Conservation (phyloP, 2,888 invertebrate genomes). For the Himalopsyche japonica region DNA sequence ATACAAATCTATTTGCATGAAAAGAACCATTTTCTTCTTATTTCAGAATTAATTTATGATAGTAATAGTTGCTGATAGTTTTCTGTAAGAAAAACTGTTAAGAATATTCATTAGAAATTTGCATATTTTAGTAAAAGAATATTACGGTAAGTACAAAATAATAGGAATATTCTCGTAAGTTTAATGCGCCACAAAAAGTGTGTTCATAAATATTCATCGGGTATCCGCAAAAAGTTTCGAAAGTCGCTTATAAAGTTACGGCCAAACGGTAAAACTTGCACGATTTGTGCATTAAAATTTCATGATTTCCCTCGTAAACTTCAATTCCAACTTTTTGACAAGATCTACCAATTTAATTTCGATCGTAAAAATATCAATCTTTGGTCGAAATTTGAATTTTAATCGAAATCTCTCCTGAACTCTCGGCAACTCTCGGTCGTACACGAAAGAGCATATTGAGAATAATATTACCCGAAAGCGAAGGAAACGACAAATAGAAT, state of each 20-base stretch:
- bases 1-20: too few relatives aligned
- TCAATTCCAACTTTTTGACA: not conserved
- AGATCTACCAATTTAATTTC: conserved; percentile 1
- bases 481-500: too few relatives aligned
- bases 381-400: not conserved
- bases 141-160: not conserved
- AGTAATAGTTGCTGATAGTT: not conserved
- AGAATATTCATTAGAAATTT: not conserved
- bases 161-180: not conserved
- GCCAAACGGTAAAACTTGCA: conserved; percentile 4
- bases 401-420: not conserved
- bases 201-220: conserved; percentile 7
- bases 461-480: not conserved
- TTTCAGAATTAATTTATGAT: not conserved
- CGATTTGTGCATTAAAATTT: conserved; percentile 6
- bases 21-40: too few relatives aligned
- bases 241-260: not conserved
- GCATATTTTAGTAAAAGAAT: not conserved
- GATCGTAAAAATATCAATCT: conserved; percentile 1
- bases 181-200: not conserved
- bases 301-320: not conserved
- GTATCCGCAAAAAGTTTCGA: not conserved
- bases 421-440: not conserved
- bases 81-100: not conserved
- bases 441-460: not conserved